Evolutionary conservation across 2,888 invertebrate genomes (phyloP).

Genomic region (Argyresthia goedartella): DNA sequence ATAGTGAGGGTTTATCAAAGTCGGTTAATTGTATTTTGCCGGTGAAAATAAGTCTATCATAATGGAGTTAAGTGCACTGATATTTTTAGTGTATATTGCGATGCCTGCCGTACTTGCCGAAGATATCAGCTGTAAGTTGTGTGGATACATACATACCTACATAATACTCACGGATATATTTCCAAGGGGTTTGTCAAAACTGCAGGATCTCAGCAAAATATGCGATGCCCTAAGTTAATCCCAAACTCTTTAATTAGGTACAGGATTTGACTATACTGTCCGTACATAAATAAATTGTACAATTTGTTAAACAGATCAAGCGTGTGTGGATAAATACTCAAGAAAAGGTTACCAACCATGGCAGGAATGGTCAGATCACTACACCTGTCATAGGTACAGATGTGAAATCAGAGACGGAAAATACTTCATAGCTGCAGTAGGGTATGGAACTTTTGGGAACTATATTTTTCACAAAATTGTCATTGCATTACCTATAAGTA

Average conservation of each 20-base stretch:
- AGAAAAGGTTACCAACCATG: slow-evolving; percentile 64
- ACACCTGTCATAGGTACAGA: slow-evolving; percentile 58
- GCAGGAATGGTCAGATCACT: slow-evolving; percentile 66
- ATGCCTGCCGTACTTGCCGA: slow-evolving; percentile 36
- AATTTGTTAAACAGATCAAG: slow-evolving; percentile 39
- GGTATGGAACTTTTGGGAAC: slow-evolving; percentile 27
- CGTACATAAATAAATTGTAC: not conserved
- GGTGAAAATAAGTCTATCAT: slow-evolving; percentile 13
- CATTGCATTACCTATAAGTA: not conserved
- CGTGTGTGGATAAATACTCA: slow-evolving; percentile 64
- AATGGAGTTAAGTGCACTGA: slow-evolving; percentile 32
- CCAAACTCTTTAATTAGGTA: not conserved
- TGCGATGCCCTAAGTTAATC: too few species aligned
- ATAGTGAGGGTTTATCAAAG: not conserved
- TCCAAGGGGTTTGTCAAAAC: not conserved
- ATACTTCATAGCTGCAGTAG: slow-evolving; percentile 62
- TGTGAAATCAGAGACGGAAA: slow-evolving; percentile 63
- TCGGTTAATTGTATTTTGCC: not conserved
- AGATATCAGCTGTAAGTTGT: slow-evolving; percentile 60
- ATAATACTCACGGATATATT: too few species aligned
- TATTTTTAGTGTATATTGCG: slow-evolving; percentile 30
- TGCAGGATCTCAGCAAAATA: not conserved
- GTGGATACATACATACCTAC: too few species aligned
- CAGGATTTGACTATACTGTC: not conserved
- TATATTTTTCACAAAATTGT: not conserved